Conservation (phyloP, 2,797 vertebrate genomes). For the Myotis pilosus region DNA sequence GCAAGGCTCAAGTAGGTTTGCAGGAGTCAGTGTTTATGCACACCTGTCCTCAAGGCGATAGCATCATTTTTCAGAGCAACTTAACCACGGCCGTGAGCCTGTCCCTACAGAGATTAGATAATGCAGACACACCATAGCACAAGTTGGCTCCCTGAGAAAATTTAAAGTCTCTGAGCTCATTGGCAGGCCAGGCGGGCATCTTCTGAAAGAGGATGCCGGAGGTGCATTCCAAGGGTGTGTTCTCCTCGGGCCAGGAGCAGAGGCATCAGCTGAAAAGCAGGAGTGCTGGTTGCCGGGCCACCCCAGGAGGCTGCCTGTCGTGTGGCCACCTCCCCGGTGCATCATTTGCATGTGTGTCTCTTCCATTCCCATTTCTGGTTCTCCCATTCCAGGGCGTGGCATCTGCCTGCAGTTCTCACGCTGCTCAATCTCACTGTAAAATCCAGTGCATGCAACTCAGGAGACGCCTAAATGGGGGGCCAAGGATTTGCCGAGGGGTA, state of each 20-base stretch:
- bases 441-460: background rate
- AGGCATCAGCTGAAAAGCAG: slow-evolving; percentile 22
- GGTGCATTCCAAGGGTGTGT: background rate
- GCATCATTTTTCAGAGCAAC: slow-evolving; percentile 32
- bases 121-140: background rate
- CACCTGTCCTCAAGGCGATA: background rate
- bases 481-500: background rate
- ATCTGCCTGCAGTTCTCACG: background rate
- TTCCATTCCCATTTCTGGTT: background rate
- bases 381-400: background rate
- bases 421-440: background rate
- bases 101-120: slow-evolving; percentile 26
- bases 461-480: background rate
- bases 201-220: background rate
- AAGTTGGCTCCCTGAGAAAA: background rate
- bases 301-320: slow-evolving; percentile 25
- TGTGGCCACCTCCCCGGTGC: background rate
- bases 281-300: background rate
- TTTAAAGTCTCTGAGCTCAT: background rate
- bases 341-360: background rate
- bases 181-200: background rate
- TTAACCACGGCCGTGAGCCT: background rate
- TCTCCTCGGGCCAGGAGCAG: background rate
- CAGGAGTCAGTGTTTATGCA: background rate
- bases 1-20: background rate